Conservation (phyloP, 2,113 vertebrate genomes). For the Balaeniceps rex region DNA sequence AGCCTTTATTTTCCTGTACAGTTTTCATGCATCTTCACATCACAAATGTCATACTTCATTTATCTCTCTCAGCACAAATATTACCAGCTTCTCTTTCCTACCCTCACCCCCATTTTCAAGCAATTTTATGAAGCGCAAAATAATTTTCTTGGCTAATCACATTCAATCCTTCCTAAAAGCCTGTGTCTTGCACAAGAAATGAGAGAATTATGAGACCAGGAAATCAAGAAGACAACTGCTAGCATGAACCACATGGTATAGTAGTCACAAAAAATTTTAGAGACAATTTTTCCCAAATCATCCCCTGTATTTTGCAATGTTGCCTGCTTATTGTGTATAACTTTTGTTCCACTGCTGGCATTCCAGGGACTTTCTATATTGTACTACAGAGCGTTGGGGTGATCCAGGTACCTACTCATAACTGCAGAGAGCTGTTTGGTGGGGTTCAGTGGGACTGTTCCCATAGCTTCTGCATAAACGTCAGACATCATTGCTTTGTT, state of each 20-base stretch:
- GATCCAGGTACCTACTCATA: background rate
- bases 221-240: background rate
- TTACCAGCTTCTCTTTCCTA: background rate
- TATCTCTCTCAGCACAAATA: background rate
- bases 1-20: background rate
- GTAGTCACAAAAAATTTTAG: background rate
- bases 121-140: background rate
- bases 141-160: background rate
- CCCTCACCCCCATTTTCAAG: background rate
- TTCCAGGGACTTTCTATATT: background rate
- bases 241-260: background rate
- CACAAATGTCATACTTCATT: background rate
- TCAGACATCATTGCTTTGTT: fast-evolving
- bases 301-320: background rate
- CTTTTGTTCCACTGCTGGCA: background rate
- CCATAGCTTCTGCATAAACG: background rate
- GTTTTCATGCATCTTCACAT: background rate
- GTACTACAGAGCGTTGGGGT: background rate
- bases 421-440: background rate
- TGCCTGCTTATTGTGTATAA: background rate
- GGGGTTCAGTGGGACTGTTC: background rate
- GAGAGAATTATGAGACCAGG: background rate
- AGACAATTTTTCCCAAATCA: background rate
- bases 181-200: background rate
- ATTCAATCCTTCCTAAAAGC: background rate